phyloP scores from a whole-genome alignment of 1,140 invertebrate species.

The Nephila pilipes region DNA sequence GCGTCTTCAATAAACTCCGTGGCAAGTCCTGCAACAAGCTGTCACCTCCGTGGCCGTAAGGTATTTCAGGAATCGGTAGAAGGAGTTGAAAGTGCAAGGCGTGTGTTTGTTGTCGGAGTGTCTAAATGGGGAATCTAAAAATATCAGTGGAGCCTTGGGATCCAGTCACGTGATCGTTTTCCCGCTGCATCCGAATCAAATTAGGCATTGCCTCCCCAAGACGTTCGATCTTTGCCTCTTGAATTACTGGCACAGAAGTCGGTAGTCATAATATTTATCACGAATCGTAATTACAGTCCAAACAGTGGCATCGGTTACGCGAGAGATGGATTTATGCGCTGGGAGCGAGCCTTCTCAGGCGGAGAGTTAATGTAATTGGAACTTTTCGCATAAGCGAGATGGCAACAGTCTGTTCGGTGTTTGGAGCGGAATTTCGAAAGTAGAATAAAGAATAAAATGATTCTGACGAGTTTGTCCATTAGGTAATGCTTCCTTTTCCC shows the following conservation, averaged over 20 bases:
- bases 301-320: neutral
- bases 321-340: neutral
- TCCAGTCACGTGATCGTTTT: conserved; percentile 30
- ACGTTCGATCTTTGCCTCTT: conserved; percentile 22
- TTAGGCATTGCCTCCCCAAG: neutral
- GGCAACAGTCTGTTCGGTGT: neutral
- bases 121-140: conserved; percentile 62
- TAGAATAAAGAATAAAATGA: no score
- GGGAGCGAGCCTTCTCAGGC: no score
- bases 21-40: no score
- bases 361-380: neutral
- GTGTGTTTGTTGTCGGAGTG: conserved; percentile 51
- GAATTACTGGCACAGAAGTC: neutral
- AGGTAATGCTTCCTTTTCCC: no score
- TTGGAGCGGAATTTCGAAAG: no score
- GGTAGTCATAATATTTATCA: conserved; percentile 16
- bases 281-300: neutral
- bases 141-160: conserved; percentile 37
- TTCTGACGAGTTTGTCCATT: no score
- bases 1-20: neutral
- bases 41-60: neutral
- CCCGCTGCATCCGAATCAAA: conserved; percentile 36
- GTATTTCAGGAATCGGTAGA: conserved; percentile 55
- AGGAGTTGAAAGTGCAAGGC: conserved; percentile 72
- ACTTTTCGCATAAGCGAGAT: neutral